Conservation (phyloP, 1,140 invertebrate genomes). For the Myzus persicae region DNA sequence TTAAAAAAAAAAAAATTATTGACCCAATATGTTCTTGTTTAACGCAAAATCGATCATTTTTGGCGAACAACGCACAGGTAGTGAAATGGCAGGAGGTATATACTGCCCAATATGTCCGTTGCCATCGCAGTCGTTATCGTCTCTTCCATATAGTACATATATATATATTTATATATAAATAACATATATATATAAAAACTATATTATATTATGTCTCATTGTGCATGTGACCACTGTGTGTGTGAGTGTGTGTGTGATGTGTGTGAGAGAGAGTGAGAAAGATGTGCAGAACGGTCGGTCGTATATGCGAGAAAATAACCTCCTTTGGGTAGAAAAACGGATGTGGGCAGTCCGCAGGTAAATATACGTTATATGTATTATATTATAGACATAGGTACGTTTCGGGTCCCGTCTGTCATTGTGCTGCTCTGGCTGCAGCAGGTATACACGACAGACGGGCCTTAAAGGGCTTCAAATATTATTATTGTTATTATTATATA, state of each 20-base stretch:
- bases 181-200: too few species aligned
- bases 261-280: neutral
- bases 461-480: neutral
- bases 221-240: neutral
- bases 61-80: neutral
- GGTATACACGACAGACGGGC: neutral
- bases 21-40: neutral
- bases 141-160: neutral
- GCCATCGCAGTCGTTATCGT: neutral
- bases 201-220: neutral
- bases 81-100: neutral
- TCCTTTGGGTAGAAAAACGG: conserved; percentile 40
- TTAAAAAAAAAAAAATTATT: neutral
- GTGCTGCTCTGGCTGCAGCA: neutral
- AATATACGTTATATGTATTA: neutral
- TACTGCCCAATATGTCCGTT: neutral
- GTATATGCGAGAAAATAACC: neutral
- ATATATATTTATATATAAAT: neutral
- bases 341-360: neutral
- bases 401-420: conserved; percentile 28
- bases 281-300: neutral
- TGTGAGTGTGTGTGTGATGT: neutral
- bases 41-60: conserved; percentile 20
- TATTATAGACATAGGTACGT: conserved; percentile 4
- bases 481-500: neutral